Percentiles rank a stretch among this genome's conserved stretches.
Evolutionary conservation across 2,888 invertebrate genomes (phyloP).

Genomic region (Stomorhina lunata): DNA sequence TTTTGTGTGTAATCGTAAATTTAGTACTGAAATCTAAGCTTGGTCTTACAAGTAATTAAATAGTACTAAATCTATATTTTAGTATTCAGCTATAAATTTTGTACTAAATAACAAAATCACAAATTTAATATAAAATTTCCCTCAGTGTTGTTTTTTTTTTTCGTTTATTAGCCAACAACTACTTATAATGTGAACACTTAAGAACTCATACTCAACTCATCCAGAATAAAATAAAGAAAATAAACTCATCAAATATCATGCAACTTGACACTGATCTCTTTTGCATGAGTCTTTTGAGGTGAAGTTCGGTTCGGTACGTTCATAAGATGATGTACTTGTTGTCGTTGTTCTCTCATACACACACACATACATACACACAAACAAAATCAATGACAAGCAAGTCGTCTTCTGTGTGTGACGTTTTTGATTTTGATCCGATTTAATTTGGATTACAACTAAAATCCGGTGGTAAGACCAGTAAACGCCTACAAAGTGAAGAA

Average conservation of each 20-base stretch:
- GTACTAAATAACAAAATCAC: too few relatives aligned
- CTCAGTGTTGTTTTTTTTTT: slow-evolving; percentile 42
- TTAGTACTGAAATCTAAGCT: too few relatives aligned
- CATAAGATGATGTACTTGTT: neutral
- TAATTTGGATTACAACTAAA: slow-evolving; percentile 77
- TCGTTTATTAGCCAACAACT: slow-evolving; percentile 2
- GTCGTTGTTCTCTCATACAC: neutral
- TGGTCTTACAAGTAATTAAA: too few relatives aligned
- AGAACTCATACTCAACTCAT: slow-evolving; percentile 49
- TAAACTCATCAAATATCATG: slow-evolving; percentile 71
- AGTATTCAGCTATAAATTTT: too few relatives aligned
- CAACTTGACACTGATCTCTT: slow-evolving; percentile 70
- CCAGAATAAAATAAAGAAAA: slow-evolving; percentile 66
- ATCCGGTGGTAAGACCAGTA: slow-evolving; percentile 78
- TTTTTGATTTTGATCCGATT: slow-evolving; percentile 72
- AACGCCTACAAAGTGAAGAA: slow-evolving; percentile 75
- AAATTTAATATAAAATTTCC: neutral
- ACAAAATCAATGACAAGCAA: slow-evolving; percentile 20
- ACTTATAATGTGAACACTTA: neutral
- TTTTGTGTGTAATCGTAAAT: too few relatives aligned
- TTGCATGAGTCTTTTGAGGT: slow-evolving; percentile 44
- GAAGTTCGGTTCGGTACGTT: slow-evolving; percentile 33
- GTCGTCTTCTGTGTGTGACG: slow-evolving; percentile 39
- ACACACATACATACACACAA: neutral
- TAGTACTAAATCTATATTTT: too few relatives aligned